Conservation (phyloP, 2,797 vertebrate genomes). For the Steatocranus sp. region DNA sequence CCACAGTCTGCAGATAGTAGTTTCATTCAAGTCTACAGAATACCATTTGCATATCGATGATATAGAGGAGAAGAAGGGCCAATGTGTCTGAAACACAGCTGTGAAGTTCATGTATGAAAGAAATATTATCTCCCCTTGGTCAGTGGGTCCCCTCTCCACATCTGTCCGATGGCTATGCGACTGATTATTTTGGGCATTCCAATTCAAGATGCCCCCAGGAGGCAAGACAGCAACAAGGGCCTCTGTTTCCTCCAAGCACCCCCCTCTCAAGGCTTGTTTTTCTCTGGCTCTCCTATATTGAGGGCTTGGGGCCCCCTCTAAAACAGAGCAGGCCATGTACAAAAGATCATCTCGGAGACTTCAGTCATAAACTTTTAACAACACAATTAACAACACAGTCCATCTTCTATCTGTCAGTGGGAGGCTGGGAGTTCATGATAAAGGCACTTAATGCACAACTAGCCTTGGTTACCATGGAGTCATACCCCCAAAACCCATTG, state of each 20-base stretch:
- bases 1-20: constrained; percentile 52
- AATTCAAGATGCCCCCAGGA: constrained; percentile 70
- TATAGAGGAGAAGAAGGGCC: constrained; percentile 49
- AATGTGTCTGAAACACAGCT: constrained; percentile 75
- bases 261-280: constrained; percentile 40
- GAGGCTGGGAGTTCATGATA: constrained; percentile 42
- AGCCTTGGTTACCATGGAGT: constrained; percentile 80
- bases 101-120: constrained; percentile 69
- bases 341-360: constrained; percentile 75
- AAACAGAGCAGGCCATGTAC: constrained; percentile 63
- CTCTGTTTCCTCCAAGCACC: constrained; percentile 50
- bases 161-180: constrained; percentile 71
- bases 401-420: constrained; percentile 71
- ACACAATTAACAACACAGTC: constrained; percentile 68
- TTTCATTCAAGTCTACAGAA: constrained; percentile 59
- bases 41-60: constrained; percentile 67
- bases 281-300: constrained; percentile 49
- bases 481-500: constrained; percentile 56
- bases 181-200: constrained; percentile 73
- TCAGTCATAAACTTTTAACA: constrained; percentile 65
- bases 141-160: constrained; percentile 62
- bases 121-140: constrained; percentile 67
- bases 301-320: constrained; percentile 62
- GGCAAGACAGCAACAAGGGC: constrained; percentile 68
- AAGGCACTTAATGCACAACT: constrained; percentile 43